Percentiles rank a stretch among this genome's conserved stretches.
Conservation (phyloP, 2,797 vertebrate genomes). For the Nannoperca obscura region DNA sequence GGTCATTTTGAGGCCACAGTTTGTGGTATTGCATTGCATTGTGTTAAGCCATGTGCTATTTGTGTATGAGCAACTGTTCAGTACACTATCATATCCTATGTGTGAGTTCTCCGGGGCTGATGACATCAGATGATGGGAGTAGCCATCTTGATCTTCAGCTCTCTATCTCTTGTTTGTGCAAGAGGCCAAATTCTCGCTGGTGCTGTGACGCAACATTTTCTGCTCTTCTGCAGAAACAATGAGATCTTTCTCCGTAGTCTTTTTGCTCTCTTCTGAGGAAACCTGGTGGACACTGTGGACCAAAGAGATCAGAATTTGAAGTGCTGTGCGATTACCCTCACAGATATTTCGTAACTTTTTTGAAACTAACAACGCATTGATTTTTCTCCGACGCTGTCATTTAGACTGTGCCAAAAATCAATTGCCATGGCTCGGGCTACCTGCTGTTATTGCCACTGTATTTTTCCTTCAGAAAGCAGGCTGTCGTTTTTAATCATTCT, state of each 20-base stretch:
- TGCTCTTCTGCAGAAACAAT: conserved; percentile 56
- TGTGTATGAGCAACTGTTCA: conserved; percentile 19
- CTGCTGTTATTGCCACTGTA: conserved; percentile 47
- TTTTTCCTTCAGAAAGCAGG: conserved; percentile 49
- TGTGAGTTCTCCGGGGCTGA: conserved; percentile 41
- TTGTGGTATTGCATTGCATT: background rate
- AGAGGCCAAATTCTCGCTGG: conserved; percentile 56
- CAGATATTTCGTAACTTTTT: conserved; percentile 42
- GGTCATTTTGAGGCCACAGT: conserved; percentile 15
- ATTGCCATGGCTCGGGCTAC: conserved; percentile 52
- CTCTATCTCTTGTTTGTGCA: conserved; percentile 67
- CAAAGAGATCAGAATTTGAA: conserved; percentile 39
- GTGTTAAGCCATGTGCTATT: conserved; percentile 3
- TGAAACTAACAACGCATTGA: conserved; percentile 63
- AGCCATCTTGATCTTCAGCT: conserved; percentile 70
- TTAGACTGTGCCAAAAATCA: conserved; percentile 53
- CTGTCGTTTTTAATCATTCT: conserved; percentile 69
- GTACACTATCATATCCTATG: conserved; percentile 36
- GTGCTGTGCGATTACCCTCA: conserved; percentile 6
- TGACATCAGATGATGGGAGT: conserved; percentile 63
- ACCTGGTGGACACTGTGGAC: conserved; percentile 24
- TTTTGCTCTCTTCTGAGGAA: conserved; percentile 20
- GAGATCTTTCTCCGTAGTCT: conserved; percentile 56
- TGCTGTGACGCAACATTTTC: conserved; percentile 50
- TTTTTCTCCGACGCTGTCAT: conserved; percentile 65